Evolutionary conservation across 1,140 invertebrate genomes (phyloP).

Genomic region (Papilio xuthus): DNA sequence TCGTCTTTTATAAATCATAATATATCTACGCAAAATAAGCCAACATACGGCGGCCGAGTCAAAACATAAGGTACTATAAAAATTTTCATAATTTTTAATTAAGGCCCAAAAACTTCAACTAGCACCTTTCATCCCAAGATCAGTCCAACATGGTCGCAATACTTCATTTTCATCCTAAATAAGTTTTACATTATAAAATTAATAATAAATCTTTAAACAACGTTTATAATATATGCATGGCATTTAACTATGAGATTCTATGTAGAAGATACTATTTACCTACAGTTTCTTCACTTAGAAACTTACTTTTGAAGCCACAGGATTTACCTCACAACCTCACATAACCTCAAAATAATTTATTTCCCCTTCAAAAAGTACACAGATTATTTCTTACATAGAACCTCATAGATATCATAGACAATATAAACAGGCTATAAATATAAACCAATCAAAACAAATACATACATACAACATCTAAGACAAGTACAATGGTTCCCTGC

Average conservation of each 20-base stretch:
- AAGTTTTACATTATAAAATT: constrained; percentile 8
- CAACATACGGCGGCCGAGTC: not conserved
- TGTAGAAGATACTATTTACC: not conserved
- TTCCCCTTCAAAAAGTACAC: not conserved
- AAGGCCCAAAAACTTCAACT: constrained; percentile 1
- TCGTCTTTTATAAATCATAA: constrained; percentile 10
- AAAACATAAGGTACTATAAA: not conserved
- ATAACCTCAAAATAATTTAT: not conserved
- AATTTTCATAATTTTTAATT: not conserved
- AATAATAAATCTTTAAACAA: constrained; percentile 23
- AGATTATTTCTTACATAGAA: not conserved
- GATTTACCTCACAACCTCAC: not conserved
- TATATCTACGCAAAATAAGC: not conserved
- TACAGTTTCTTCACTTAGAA: too few relatives aligned
- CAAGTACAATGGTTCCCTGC: constrained; percentile 16
- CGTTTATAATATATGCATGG: not conserved
- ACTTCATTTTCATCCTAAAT: not conserved
- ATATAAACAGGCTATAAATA: constrained; percentile 12
- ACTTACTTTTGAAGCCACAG: not conserved
- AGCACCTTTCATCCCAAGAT: constrained; percentile 10
- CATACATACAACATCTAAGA: constrained; percentile 6
- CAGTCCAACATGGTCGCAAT: constrained; percentile 2
- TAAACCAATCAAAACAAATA: constrained; percentile 26
- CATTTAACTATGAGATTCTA: constrained; percentile 2
- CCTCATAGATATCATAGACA: constrained; percentile 6